phyloP scores from a whole-genome alignment of 2,113 vertebrate species.

The Fulica atra region DNA sequence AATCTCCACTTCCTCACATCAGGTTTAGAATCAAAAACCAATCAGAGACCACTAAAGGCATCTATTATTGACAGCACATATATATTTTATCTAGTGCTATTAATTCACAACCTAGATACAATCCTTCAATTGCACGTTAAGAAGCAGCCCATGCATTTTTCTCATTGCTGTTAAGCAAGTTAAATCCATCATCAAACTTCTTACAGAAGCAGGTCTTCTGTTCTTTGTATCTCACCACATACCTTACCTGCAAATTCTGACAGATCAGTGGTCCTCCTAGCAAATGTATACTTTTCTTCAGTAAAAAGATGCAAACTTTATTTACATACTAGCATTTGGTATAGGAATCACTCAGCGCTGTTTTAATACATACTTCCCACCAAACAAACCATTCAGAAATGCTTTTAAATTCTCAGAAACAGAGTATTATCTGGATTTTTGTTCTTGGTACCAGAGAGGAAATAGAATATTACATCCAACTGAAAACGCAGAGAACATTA shows the following conservation, averaged over 20 bases:
- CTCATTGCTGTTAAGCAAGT: not conserved
- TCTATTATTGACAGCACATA: constrained; percentile 49
- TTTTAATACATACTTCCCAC: not conserved
- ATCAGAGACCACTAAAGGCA: constrained; percentile 37
- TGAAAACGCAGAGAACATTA: constrained; percentile 43
- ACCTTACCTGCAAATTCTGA: constrained; percentile 3
- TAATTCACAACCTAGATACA: constrained; percentile 24
- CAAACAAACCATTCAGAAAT: not conserved
- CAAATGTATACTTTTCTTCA: constrained; percentile 8
- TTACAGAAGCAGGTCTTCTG: not conserved
- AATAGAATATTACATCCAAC: constrained; percentile 15
- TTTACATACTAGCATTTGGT: not conserved
- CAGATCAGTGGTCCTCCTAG: not conserved
- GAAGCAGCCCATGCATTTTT: constrained; percentile 18
- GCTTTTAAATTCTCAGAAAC: constrained; percentile 54
- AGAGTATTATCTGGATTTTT: constrained; percentile 49
- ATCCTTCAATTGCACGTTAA: constrained; percentile 30
- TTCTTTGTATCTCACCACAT: not conserved
- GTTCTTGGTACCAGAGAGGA: not conserved
- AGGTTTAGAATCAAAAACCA: constrained; percentile 1
- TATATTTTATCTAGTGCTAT: constrained; percentile 42
- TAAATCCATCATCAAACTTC: not conserved
- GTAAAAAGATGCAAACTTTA: constrained; percentile 32
- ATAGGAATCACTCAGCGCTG: not conserved
- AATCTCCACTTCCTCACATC: not conserved